These are phyloP conservation scores for Cosmia trapezina DNA, from an alignment of 2,888 invertebrate genomes.

Conservation along the genomic window DNA sequence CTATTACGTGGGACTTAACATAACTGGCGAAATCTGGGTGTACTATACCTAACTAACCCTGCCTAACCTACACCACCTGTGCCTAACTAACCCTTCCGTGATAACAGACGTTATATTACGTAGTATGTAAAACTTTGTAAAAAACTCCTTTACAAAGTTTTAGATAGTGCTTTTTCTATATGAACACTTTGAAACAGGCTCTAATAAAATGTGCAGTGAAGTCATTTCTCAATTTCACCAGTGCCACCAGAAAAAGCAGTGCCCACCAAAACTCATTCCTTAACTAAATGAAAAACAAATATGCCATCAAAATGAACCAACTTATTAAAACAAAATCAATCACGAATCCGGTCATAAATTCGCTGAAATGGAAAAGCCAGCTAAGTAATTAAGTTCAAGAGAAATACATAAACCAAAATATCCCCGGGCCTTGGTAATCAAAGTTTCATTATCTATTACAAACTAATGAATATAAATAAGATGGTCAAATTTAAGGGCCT, in stretches of 20 bases:
- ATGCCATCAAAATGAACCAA: constrained; percentile 42
- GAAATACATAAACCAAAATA: constrained; percentile 57
- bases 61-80: too few relatives aligned
- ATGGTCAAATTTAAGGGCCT: constrained; percentile 66
- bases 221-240: neutral
- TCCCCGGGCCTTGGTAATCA: constrained; percentile 66
- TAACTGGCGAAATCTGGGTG: too few relatives aligned
- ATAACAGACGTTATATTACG: too few relatives aligned
- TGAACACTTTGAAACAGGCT: neutral
- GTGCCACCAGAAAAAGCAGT: neutral
- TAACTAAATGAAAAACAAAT: constrained; percentile 42
- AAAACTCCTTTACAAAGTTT: too few relatives aligned
- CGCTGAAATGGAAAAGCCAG: constrained; percentile 46
- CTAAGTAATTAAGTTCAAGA: constrained; percentile 54
- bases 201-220: neutral
- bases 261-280: constrained; percentile 8
- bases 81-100: too few relatives aligned
- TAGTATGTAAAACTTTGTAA: too few relatives aligned
- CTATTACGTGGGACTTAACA: too few relatives aligned
- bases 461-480: constrained; percentile 81
- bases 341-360: constrained; percentile 38
- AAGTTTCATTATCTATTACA: constrained; percentile 72
- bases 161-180: neutral
- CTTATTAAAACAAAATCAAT: constrained; percentile 57
- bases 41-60: too few relatives aligned